Evolutionary conservation across 2,888 invertebrate species (phyloP).

Genomic region (Thyatira batis): DNA sequence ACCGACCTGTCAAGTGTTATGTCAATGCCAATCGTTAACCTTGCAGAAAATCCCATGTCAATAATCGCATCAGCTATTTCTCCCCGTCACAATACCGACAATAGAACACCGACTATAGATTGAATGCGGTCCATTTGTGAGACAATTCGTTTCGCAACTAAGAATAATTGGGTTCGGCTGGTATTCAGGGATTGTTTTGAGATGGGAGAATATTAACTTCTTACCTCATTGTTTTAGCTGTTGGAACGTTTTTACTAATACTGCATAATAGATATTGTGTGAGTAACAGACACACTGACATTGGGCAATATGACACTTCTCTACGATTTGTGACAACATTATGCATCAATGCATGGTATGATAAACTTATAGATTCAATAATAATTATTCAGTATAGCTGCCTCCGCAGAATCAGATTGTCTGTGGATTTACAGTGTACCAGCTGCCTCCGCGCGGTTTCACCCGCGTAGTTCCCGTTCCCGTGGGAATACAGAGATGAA

Average conservation of each 20-base stretch:
- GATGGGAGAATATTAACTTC: conserved; percentile 20
- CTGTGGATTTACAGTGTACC: too few species aligned
- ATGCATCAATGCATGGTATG: background rate
- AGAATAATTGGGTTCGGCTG: conserved; percentile 22
- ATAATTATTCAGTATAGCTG: too few species aligned
- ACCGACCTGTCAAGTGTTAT: background rate
- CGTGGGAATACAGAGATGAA: too few species aligned
- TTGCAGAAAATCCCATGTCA: background rate
- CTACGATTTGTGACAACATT: background rate
- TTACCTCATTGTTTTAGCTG: conserved; percentile 24
- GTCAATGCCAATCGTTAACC: background rate
- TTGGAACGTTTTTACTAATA: conserved; percentile 23
- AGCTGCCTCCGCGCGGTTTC: too few species aligned
- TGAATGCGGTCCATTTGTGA: conserved; percentile 35
- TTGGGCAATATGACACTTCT: background rate
- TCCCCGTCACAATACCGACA: conserved; percentile 35
- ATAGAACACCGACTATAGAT: conserved; percentile 30
- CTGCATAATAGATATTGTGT: conserved; percentile 27
- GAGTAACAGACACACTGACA: conserved; percentile 13
- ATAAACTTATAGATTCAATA: too few species aligned
- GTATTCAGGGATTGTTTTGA: conserved; percentile 27
- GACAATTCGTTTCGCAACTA: conserved; percentile 34
- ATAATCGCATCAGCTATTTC: conserved; percentile 18
- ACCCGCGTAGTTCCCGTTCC: too few species aligned
- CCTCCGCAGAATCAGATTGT: too few species aligned